Evolutionary conservation across 2,888 invertebrate genomes (phyloP).

Genomic region (Glaucopsyche alexis): DNA sequence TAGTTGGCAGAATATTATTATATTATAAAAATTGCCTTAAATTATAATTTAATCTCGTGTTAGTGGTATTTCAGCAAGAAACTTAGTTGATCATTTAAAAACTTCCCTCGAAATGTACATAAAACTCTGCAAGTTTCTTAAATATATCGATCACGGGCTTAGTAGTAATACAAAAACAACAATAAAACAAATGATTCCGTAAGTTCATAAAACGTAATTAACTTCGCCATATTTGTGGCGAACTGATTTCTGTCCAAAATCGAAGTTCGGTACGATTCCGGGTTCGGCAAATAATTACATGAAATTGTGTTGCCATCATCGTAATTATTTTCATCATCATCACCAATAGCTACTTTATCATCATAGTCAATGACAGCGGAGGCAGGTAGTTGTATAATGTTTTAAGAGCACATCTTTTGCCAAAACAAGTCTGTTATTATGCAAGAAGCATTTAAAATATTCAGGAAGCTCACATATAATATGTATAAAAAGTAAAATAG

Average conservation of each 20-base stretch:
- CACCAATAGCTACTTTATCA: background rate
- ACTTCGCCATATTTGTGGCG: conserved; percentile 7
- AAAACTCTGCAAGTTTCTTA: too few species aligned
- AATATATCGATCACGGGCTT: background rate
- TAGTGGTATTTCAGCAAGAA: too few species aligned
- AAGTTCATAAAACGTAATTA: conserved; percentile 15
- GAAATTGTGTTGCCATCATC: conserved; percentile 2
- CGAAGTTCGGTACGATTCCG: conserved; percentile 4
- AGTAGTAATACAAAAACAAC: background rate
- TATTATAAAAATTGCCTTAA: too few species aligned
- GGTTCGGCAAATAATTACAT: conserved; percentile 9
- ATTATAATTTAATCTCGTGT: too few species aligned
- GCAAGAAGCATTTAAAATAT: too few species aligned
- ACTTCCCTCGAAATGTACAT: too few species aligned
- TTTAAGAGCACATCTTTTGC: too few species aligned
- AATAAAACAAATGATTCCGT: conserved; percentile 17
- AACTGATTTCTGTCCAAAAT: conserved; percentile 17
- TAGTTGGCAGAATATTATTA: too few species aligned
- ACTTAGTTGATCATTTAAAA: too few species aligned
- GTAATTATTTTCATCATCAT: background rate
- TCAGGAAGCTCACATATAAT: too few species aligned
- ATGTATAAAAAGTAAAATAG: background rate
- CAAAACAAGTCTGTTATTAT: too few species aligned
- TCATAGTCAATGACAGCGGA: background rate
- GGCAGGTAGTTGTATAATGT: too few species aligned